A percentile compares a stretch with the other conserved stretches of the same genome.
These are phyloP conservation scores for Epinotia bilunana DNA, from an alignment of 2,888 invertebrate species.

Conservation along the genomic window DNA sequence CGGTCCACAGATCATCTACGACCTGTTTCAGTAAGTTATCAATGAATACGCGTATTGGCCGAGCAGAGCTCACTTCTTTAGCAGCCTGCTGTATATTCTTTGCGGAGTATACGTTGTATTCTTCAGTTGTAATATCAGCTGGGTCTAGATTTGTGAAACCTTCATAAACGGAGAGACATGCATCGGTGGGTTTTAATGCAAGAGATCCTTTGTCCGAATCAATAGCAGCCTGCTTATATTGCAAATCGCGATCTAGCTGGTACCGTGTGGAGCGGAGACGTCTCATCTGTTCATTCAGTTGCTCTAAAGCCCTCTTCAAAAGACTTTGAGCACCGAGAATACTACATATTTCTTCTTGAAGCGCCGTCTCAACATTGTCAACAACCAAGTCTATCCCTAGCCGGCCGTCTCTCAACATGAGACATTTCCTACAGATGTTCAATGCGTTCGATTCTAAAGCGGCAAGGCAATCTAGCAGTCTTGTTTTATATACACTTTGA, in stretches of 20 bases:
- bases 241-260: slow-evolving; percentile 92
- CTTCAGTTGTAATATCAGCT: slow-evolving; percentile 87
- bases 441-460: slow-evolving; percentile 87
- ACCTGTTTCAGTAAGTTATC: slow-evolving; percentile 93
- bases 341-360: slow-evolving; percentile 91
- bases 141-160: slow-evolving; percentile 86
- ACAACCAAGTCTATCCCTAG: slow-evolving; percentile 91
- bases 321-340: slow-evolving; percentile 89
- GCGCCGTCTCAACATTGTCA: slow-evolving; percentile 92
- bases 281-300: slow-evolving; percentile 92
- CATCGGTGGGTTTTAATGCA: slow-evolving; percentile 87
- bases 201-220: slow-evolving; percentile 90
- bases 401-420: slow-evolving; percentile 91
- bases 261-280: slow-evolving; percentile 91
- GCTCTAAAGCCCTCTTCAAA: slow-evolving; percentile 88
- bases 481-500: slow-evolving; percentile 88
- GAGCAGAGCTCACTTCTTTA: slow-evolving; percentile 89
- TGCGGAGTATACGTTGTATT: slow-evolving; percentile 90
- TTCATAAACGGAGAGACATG: slow-evolving; percentile 88
- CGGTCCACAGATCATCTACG: slow-evolving; percentile 90
- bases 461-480: slow-evolving; percentile 90
- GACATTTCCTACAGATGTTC: slow-evolving; percentile 89
- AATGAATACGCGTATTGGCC: slow-evolving; percentile 89
- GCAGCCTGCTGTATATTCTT: slow-evolving; percentile 88
- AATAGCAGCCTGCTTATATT: slow-evolving; percentile 91